Conservation (phyloP, 2,888 invertebrate species). For the Dinocampus coccinellae region DNA sequence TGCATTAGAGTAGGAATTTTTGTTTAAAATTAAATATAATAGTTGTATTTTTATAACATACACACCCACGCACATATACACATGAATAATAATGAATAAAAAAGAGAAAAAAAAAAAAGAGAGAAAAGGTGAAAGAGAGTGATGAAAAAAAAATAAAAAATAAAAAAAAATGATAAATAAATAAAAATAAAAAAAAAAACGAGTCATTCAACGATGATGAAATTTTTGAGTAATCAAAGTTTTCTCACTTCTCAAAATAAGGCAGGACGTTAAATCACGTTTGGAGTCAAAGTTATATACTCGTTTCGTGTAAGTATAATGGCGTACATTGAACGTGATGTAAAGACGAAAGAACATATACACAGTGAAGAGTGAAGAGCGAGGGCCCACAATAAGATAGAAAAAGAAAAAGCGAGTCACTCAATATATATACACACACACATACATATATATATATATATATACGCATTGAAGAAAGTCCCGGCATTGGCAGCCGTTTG, state of each 20-base stretch:
- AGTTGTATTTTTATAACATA: too few relatives aligned
- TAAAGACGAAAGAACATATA: constrained; percentile 1
- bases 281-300: constrained; percentile 27
- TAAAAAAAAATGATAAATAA: too few relatives aligned
- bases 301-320: constrained; percentile 28
- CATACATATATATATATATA: too few relatives aligned
- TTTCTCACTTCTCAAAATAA: constrained; percentile 34
- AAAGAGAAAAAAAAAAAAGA: too few relatives aligned
- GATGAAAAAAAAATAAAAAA: background rate
- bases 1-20: constrained; percentile 23
- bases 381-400: constrained; percentile 24
- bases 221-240: constrained; percentile 37
- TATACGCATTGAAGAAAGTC: constrained; percentile 34
- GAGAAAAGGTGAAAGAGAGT: constrained; percentile 2
- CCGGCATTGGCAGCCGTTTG: constrained; percentile 66
- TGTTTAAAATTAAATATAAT: too few relatives aligned
- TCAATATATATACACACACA: too few relatives aligned
- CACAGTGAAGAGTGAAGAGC: background rate
- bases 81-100: background rate
- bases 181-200: background rate
- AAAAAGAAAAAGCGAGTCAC: constrained; percentile 19
- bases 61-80: background rate
- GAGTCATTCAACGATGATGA: constrained; percentile 24
- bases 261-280: constrained; percentile 24
- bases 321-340: constrained; percentile 26